Base-by-base conservation (phyloP, 1,140 invertebrate species). In the Drosophila pruinosa region DNA sequence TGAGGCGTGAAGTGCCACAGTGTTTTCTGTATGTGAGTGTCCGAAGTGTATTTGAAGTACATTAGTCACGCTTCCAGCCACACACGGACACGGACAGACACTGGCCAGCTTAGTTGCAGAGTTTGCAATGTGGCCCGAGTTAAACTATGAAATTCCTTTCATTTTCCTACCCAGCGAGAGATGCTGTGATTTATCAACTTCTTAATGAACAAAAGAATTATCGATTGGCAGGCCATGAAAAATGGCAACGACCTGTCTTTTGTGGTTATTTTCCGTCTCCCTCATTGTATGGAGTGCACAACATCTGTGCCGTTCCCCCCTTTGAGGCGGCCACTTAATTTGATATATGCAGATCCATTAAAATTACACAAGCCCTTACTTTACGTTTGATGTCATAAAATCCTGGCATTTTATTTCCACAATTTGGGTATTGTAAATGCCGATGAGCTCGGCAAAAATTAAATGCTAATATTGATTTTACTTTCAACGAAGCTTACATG, bases 141-240 rank as follows among this genome's bases (percentile, higher is more conserved):
- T 48, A 50, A 71, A 71, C 61, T 71, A 57, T 71, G 36, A 57
- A 65, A 71, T 71, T 65, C 68, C 62, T 71, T 71, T 65, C 52
- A 57, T 71, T 71, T 65, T 57, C 5, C 12, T 17, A 0, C 41
- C 2, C 7, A 22, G 17, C 8, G 2, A 14, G 15, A 14, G 47
- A 72, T 56, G 19, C 56, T 50, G 72, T 85, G 80, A 85, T 85
- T 85, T 85, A 85, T 85, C 75, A 86, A 85, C 80, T 86, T 76
- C 80, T 85, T 80, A 85, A 85, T 85, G 81, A 86, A 85, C 76
- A 85, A 85, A 86, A 77, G 81, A 85, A 85, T 80, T 86, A 85
- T 85, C 80, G 80, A 85, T 85, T 86, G 77, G 74, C 48, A 52
- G 50, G 54, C 53, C 63, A 74, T 83, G 76, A 85, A 72, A 76